Evolutionary conservation across 2,888 invertebrate species (phyloP).

Genomic region (Hemicrepidius hirtus): DNA sequence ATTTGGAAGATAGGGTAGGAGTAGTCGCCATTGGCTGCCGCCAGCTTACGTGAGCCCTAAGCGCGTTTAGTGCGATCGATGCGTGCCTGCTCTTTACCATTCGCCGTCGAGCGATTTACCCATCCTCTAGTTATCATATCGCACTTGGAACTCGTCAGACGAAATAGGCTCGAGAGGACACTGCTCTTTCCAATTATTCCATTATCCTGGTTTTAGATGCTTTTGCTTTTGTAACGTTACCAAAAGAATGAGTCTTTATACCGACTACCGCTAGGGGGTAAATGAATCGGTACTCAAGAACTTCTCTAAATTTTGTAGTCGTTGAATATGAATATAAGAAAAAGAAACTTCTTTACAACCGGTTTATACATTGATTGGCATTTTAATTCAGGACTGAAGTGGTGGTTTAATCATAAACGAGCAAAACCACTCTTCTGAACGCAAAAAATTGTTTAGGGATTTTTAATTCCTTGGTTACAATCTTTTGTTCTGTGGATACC

Average conservation of each 20-base stretch:
- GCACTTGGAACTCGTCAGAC: conserved; percentile 37
- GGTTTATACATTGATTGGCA: too few species aligned
- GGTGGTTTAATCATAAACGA: too few species aligned
- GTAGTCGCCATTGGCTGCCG: conserved; percentile 54
- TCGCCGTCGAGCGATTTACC: conserved; percentile 47
- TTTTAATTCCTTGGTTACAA: too few species aligned
- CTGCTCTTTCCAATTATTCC: conserved; percentile 25
- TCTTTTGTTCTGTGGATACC: too few species aligned
- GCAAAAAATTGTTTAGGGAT: too few species aligned
- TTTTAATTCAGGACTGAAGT: too few species aligned
- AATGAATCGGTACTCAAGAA: too few species aligned
- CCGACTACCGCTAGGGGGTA: background rate
- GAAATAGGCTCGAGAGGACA: conserved; percentile 13
- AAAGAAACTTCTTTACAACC: too few species aligned
- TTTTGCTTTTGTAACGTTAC: background rate
- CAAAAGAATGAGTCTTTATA: too few species aligned
- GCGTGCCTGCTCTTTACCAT: conserved; percentile 49
- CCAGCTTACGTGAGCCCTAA: conserved; percentile 51
- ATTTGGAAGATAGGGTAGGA: conserved; percentile 51
- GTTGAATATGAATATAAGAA: too few species aligned
- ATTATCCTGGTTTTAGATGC: conserved; percentile 10
- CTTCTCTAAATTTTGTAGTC: too few species aligned
- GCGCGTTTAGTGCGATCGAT: conserved; percentile 53
- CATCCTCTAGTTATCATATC: conserved; percentile 48
- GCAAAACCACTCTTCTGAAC: too few species aligned